These are phyloP conservation scores for Colinus virginianus DNA, from an alignment of 2,113 vertebrate species.

Conservation along the genomic window DNA sequence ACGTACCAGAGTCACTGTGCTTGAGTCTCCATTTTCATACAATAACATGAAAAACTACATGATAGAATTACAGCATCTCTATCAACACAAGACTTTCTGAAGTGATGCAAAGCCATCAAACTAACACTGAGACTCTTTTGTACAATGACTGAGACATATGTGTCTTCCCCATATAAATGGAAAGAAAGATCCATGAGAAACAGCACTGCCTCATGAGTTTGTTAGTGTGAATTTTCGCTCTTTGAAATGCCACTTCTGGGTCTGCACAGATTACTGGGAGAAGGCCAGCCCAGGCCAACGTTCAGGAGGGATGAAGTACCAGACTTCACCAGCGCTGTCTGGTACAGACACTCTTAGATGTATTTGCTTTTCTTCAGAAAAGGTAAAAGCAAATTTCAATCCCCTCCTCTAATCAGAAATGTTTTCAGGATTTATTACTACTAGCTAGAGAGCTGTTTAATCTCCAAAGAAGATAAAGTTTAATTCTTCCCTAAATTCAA, in stretches of 20 bases:
- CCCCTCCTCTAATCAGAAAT: constrained; percentile 8
- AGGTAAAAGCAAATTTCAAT: neutral
- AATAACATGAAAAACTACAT: neutral
- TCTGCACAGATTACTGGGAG: neutral
- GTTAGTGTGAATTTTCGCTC: neutral
- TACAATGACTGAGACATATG: neutral
- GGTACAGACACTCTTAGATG: neutral
- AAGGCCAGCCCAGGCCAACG: neutral
- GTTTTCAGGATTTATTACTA: constrained; percentile 51
- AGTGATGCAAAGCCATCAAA: neutral
- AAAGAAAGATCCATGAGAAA: neutral
- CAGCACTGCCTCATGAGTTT: neutral
- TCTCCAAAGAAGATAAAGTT: constrained; percentile 55
- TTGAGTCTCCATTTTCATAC: neutral
- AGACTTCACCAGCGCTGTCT: neutral
- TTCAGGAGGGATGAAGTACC: neutral
- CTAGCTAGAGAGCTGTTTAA: constrained; percentile 26
- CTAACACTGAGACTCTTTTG: neutral
- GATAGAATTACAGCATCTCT: neutral
- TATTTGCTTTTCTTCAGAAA: neutral
- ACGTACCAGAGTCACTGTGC: neutral
- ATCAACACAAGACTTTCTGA: neutral
- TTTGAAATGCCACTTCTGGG: neutral
- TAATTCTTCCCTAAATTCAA: constrained; percentile 57
- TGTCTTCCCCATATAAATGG: neutral